Evolutionary conservation across 2,113 vertebrate genomes (phyloP).

Genomic region (Anoura caudifer): DNA sequence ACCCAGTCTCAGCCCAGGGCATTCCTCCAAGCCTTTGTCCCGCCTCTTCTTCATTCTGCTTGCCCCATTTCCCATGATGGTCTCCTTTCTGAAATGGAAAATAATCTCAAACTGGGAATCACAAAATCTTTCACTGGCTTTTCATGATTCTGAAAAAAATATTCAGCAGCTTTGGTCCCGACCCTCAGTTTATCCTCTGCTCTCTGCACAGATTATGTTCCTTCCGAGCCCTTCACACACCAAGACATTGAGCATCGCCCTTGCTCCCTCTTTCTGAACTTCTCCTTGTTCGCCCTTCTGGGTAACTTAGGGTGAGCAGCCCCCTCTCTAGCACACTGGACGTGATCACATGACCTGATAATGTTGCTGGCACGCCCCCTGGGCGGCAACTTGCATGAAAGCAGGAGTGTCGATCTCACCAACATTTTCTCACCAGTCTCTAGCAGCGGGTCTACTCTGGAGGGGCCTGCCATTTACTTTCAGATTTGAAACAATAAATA

Average conservation of each 20-base stretch:
- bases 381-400: neutral
- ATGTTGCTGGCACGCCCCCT: too few species aligned
- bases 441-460: accelerated
- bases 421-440: neutral
- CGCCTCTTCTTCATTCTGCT: neutral
- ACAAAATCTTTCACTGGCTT: neutral
- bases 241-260: neutral
- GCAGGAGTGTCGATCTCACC: neutral
- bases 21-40: too few species aligned
- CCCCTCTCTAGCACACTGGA: neutral
- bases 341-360: neutral
- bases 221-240: neutral
- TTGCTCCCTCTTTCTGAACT: neutral
- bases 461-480: neutral
- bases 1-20: neutral
- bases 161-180: neutral
- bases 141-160: neutral
- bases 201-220: neutral
- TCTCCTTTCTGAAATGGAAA: neutral
- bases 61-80: too few species aligned
- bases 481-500: neutral
- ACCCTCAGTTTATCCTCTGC: neutral
- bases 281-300: neutral
- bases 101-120: neutral
- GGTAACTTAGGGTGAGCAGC: too few species aligned